Evolutionary conservation across 2,113 vertebrate genomes (phyloP).

Genomic region (Amphilophus citrinellus): DNA sequence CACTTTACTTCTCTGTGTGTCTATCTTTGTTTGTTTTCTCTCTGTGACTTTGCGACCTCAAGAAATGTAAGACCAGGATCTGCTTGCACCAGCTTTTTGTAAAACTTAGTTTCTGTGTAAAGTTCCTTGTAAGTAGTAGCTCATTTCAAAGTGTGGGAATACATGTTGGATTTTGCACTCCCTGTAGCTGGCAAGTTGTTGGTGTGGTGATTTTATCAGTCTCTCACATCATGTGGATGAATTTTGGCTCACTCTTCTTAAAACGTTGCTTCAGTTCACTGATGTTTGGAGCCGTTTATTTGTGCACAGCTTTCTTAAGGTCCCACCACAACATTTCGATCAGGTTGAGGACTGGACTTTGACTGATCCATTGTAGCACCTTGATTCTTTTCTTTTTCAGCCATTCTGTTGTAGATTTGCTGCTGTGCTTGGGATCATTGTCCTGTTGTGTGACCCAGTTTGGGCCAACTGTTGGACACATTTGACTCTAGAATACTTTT

Average conservation of each 20-base stretch:
- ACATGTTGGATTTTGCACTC: background rate
- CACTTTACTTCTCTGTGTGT: background rate
- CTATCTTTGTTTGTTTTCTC: background rate
- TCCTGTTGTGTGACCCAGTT: background rate
- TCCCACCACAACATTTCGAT: background rate
- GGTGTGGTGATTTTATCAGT: background rate
- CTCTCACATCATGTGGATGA: background rate
- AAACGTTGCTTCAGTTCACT: background rate
- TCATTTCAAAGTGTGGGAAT: background rate
- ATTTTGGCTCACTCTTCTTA: background rate
- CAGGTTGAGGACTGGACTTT: background rate
- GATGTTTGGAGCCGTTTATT: no score
- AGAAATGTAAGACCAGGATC: constrained; percentile 25
- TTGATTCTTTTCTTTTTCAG: background rate
- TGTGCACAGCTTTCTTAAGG: no score
- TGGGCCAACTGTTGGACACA: background rate
- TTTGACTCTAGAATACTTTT: background rate
- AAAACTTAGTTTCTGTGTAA: background rate
- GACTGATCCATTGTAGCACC: background rate
- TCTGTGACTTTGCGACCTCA: constrained; percentile 6
- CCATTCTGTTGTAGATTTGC: background rate
- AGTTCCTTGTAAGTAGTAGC: background rate
- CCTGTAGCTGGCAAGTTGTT: no score
- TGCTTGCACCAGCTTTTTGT: background rate
- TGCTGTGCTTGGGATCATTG: background rate